Conservation (phyloP, 2,888 invertebrate species). For the Nasonia oneida region DNA sequence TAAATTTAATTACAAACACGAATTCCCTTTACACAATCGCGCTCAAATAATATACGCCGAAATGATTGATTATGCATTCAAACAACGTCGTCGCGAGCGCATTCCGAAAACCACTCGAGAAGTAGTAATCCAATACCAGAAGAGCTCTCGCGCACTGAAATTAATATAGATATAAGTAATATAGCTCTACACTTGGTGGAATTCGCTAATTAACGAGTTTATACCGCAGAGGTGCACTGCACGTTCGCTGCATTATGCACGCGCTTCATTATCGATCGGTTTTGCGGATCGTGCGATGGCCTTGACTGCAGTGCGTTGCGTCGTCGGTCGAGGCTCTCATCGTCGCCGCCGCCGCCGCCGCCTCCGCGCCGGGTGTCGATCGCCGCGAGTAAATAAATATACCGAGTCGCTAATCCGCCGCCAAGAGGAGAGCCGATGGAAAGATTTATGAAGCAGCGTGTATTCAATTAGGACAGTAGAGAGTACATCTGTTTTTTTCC, state of each 20-base stretch:
- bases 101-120: not conserved
- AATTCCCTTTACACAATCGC: too few species aligned
- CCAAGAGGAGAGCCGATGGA: not conserved
- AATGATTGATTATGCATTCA: not conserved
- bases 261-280: conserved; percentile 17
- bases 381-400: not conserved
- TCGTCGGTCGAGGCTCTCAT: not conserved
- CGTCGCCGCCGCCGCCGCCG: too few species aligned
- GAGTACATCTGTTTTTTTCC: too few species aligned
- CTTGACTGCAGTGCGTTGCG: conserved; percentile 1
- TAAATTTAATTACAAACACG: too few species aligned
- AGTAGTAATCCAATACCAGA: not conserved
- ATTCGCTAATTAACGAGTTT: not conserved
- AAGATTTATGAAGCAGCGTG: not conserved
- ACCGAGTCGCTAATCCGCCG: not conserved
- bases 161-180: not conserved
- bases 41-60: not conserved
- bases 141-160: not conserved
- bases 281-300: conserved; percentile 12
- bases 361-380: not conserved
- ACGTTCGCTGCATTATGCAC: conserved; percentile 6
- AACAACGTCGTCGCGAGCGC: too few species aligned
- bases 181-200: not conserved
- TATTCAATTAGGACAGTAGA: too few species aligned
- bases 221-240: not conserved